phyloP scores from a whole-genome alignment of 2,888 invertebrate genomes.

The Morinoia aosen region DNA sequence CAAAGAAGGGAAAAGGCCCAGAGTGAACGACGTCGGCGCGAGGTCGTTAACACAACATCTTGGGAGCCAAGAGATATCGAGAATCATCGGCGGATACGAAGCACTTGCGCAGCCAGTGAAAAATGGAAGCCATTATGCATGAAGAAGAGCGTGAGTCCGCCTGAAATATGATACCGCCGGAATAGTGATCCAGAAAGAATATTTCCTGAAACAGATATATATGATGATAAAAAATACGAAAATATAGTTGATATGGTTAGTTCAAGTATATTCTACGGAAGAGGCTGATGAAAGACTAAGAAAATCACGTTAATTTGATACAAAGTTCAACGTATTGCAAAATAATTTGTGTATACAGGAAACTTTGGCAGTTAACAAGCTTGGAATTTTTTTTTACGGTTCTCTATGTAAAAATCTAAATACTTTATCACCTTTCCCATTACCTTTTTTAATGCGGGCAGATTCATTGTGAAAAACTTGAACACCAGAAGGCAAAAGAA shows the following conservation, averaged over 20 bases:
- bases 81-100: background rate
- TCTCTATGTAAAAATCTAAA: no score
- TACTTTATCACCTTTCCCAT: no score
- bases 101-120: background rate
- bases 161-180: background rate
- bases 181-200: background rate
- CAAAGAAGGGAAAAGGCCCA: background rate
- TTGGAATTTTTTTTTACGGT: no score
- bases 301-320: no score
- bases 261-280: no score
- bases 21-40: background rate
- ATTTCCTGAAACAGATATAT: background rate
- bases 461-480: no score
- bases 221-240: background rate
- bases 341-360: no score
- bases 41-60: slow-evolving; percentile 16
- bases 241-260: background rate
- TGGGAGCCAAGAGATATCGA: background rate
- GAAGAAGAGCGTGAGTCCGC: background rate
- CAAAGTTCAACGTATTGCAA: no score
- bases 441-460: no score
- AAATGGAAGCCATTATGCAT: slow-evolving; percentile 6
- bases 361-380: no score
- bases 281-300: no score
- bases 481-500: no score